Evolutionary conservation across 2,888 invertebrate genomes (phyloP), one percentile per base, ranked within the genome.

Genomic region (Drosophila quinaria): DNA sequence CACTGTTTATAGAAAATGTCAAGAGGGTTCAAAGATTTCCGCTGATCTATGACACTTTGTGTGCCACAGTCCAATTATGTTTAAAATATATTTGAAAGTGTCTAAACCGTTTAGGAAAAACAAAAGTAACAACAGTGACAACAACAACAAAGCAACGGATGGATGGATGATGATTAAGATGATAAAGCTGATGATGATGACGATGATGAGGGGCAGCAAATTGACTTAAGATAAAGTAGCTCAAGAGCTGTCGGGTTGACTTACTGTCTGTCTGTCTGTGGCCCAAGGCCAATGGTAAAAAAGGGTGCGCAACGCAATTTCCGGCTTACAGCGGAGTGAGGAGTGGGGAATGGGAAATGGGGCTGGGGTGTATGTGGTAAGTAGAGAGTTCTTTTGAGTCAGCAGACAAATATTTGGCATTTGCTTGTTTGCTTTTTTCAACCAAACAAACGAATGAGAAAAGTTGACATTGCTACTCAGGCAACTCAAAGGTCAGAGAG

Each of bases 291-390:
- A 66, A 46, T 59, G n/a, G 46, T 50, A 69, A 81, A 78, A 83
- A 88, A 84, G 87, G 89, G 84, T 84, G 70, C 60, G 73, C 81
- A 87, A 69, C 76, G 76, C 87, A 87, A 84, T 84, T 84, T 84
- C 84, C 84, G 87, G 84, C 74, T 55, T 8, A 15, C 22, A 29
- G 1, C 3, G 50, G n/a, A n/a, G 9, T 10, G 15, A 8, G 19
- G n/a, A 9, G 17, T 2, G 25, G 29, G 22, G 22, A 22, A 22
- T 22, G 3, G 22, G 13, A 49, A 46, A 4, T 31, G 29, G 13
- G 51, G n/a, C 19, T 25, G 39, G 13, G 55, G 55, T 46, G 47
- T 22, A 29, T 15, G 39, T 44, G 42, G 42, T 19, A 42, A 42
- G 19, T 19, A 19, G 37, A 46, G 49, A 19, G n/a, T 37, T 37